Evolutionary conservation across 2,113 vertebrate genomes (phyloP), one percentile per base, ranked within the genome.

Genomic region (Phalacrocorax carbo): DNA sequence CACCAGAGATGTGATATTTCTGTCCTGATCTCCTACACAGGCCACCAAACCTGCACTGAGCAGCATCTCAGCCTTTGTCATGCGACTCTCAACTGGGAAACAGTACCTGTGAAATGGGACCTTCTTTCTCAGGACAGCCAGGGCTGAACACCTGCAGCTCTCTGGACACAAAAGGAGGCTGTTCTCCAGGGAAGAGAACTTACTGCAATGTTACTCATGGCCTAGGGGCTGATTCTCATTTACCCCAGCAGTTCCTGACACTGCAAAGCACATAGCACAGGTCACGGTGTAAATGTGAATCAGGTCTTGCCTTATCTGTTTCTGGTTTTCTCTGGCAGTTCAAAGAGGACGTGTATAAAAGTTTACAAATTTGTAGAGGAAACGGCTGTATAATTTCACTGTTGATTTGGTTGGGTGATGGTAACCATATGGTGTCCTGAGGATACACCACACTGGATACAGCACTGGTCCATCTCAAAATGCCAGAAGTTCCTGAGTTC

Each of bases 341-440:
- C 2, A 20, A 83, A 89, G 61, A 62, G 19, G 72, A 89, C 0
- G 1, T 22, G 54, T 71, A 93, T 30, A 44, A 27, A 92, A 79
- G 66, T 92, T 84, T 73, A 77, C 78, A 72, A 64, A 94, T 95
- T 90, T 88, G 91, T 60, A 95, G 73, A 92, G 82, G 94, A 97
- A 95, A 92, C 49, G 44, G 73, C 60, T 95, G 76, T 48, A 42
- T 85, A 95, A 94, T 83, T 96, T 89, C 88, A 91, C 77, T 86
- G 61, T 61, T 75, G 62, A 83, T 93, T 88, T 3, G 7, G 55
- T 5, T 55, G 60, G 88, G 60, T 86, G 79, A 95, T 62, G 78
- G 82, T 51, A 95, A 86, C 86, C 93, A 93, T 44, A 91, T 73
- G 83, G 70, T 23, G 66, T 85, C 65, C 86, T 82, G 88, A 87